phyloP scores from a whole-genome alignment of 2,888 invertebrate species.

The Caenorhabditis sp. region DNA sequence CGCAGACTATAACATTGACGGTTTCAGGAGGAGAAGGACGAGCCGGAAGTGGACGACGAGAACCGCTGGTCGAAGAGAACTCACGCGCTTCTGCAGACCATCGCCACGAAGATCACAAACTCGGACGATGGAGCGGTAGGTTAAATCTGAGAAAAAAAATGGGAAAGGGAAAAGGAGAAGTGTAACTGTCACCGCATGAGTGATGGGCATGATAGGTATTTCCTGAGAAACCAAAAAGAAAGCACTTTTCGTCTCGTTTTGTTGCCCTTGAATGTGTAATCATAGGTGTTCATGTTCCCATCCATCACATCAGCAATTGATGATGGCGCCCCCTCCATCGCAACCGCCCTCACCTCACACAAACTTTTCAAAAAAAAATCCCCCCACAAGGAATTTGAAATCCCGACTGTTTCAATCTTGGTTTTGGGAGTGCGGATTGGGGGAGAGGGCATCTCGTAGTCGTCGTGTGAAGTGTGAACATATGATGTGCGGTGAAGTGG shows the following conservation, averaged over 20 bases:
- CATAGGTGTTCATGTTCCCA: slow-evolving; percentile 57
- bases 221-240: too few species aligned
- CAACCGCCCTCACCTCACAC: too few species aligned
- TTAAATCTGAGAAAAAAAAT: not conserved
- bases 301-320: slow-evolving; percentile 53
- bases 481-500: slow-evolving; percentile 63
- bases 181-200: too few species aligned
- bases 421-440: slow-evolving; percentile 6
- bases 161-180: not conserved
- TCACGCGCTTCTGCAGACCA: slow-evolving; percentile 71
- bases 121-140: slow-evolving; percentile 64
- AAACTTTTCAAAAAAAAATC: too few species aligned
- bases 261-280: slow-evolving; percentile 46
- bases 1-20: not conserved
- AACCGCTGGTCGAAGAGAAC: slow-evolving; percentile 75
- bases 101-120: slow-evolving; percentile 65
- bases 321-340: slow-evolving; percentile 35
- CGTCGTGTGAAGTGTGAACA: slow-evolving; percentile 60
- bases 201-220: too few species aligned
- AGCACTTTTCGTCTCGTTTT: slow-evolving; percentile 4
- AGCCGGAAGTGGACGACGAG: slow-evolving; percentile 65
- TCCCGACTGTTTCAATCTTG: slow-evolving; percentile 54
- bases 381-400: not conserved
- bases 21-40: slow-evolving; percentile 49
- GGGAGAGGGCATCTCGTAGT: slow-evolving; percentile 26